Evolutionary conservation across 1,140 invertebrate genomes (phyloP), one percentile per base, ranked within the genome.

Genomic region (Trigoniulus corallinus): DNA sequence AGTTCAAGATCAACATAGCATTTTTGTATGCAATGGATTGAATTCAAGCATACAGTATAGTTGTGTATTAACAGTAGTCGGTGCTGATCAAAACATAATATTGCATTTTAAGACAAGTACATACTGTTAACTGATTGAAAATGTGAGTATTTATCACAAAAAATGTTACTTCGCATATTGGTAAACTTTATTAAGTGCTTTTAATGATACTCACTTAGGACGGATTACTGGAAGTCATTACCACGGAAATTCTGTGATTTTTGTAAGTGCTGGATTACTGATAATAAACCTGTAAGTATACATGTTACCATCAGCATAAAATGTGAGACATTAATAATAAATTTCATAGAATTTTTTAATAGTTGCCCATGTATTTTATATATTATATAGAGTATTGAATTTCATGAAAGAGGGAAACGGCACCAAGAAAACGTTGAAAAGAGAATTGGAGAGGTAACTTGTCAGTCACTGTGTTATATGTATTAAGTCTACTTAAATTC

Each of bases 261-360:
- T 67, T 98, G 93, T 67, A 97, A 96, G 70, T 95, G 91, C 65
- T 98, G 93, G 92, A 84, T 95, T 57, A 83, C 88, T 48, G 92
- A 96, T 68, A 98, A 97, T 66, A 93, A 89, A 75, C 82, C 89
- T 41, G 85, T 88, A 74, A 77, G 78, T 68, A 34, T 34, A 34
- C 29, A 34, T 7, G 54, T 37, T 40, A 39, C 21, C 47, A 29
- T 7, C 4, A 47, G 7, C 4, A 47, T 23, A 47, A 47, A 47
- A 47, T 51, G 7, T 45, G 15, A 3, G 0, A n/a, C 22, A 18
- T 42, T 29, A 13, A 13, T 42, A 22, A 4, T 25, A 10, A 48
- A 41, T 37, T 42, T 52, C 13, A 4, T 43, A n/a, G 12, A 22
- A 15, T 20, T n/a, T 10, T 53, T 53, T 48, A 48, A 48, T 46